Base-by-base conservation (phyloP, 1,140 invertebrate species). In the Adelges cooleyi region DNA sequence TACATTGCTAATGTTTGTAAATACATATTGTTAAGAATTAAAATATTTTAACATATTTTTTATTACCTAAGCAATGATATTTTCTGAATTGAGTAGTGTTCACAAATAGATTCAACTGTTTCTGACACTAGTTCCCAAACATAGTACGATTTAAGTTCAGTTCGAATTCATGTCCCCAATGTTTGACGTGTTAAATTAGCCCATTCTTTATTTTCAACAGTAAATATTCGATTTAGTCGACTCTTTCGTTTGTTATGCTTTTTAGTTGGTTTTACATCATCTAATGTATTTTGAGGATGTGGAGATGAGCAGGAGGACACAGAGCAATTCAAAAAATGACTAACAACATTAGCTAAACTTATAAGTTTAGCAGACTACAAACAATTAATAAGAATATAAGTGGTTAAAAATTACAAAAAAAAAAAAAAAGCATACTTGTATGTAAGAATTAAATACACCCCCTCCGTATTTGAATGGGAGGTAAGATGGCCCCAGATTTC, bases 301-400 rank as follows among this genome's bases (percentile, higher is more conserved):
- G 80, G 75, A 8, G 80, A 72, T 22, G 80, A 77, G 65, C 86
- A 86, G 3, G 83, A 84, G 44, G 89, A 90, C 11, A 98, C 73
- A 69, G 95, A 84, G 73, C 94, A 98, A 76, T 98, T 98, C 20
- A 98, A 80, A 76, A 98, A 98, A 74, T 98, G 95, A 68, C 89
- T 87, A 22, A 96, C 85, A 1, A 90, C 92, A 15, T 86, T 81
- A 1, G 92, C 87, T 42, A 96, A 77, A 72, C 86, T 87, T 84
- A 95, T 91, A 68, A 90, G 79, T 72, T 97, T 93, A 1, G 89
- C 86, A 67, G 82, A 84, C 78, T 83, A 69, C 51, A 68, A 66
- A 33, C 51, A 66, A 65, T 69, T 69, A 52, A 69, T 8, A 59
- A 27, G 53, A 67, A 42, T 2, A 23, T 10, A 22, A 2, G 22